A percentile compares a stretch with the other conserved stretches of the same genome.
These are phyloP conservation scores for Plectropomus leopardus DNA, from an alignment of 2,113 vertebrate genomes.

Conservation along the genomic window DNA sequence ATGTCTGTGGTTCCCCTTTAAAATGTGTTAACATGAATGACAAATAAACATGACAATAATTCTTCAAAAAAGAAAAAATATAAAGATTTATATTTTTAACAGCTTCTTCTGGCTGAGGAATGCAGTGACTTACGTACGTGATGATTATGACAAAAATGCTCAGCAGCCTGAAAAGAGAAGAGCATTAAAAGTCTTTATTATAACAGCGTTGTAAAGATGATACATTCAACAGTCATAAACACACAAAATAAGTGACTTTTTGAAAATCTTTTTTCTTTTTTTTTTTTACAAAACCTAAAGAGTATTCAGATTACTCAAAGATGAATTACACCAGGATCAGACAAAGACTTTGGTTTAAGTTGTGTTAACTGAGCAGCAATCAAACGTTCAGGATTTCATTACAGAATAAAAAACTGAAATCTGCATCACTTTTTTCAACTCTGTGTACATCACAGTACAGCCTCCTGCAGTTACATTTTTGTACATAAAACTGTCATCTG, in stretches of 20 bases:
- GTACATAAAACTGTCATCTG: neutral
- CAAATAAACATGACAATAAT: no score
- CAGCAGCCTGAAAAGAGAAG: neutral
- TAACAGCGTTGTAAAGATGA: constrained; percentile 19
- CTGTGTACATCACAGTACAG: no score
- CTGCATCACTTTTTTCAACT: neutral
- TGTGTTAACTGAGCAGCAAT: no score
- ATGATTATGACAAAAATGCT: neutral
- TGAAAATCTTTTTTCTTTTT: no score
- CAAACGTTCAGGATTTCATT: neutral
- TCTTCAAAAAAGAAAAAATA: no score
- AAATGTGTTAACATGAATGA: no score
- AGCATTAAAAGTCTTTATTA: constrained; percentile 45
- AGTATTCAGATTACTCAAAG: neutral
- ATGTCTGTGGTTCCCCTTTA: no score
- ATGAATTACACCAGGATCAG: neutral
- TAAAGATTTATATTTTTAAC: no score
- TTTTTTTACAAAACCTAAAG: no score
- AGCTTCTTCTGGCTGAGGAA: no score
- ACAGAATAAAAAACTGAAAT: neutral
- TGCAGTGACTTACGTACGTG: no score
- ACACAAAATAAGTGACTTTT: constrained; percentile 2
- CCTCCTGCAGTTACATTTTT: neutral
- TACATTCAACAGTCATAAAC: neutral
- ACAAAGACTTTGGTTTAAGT: constrained; percentile 14